phyloP scores from a whole-genome alignment of 2,113 vertebrate genomes.

The Syngnathoides biaculeatus region DNA sequence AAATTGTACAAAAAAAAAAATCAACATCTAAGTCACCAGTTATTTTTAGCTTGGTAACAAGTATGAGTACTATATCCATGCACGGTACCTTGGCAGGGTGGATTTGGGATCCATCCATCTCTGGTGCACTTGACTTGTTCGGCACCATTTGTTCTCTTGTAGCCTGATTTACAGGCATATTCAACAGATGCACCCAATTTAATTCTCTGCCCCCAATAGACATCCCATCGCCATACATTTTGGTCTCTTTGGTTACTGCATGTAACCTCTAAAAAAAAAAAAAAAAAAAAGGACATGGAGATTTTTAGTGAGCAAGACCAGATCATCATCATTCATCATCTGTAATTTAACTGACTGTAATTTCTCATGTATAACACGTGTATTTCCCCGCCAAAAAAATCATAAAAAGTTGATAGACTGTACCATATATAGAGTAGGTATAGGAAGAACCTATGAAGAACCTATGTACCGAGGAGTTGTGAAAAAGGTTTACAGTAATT shows the following conservation, averaged over 20 bases:
- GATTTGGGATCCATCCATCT: constrained; percentile 51
- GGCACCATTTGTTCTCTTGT: accelerated
- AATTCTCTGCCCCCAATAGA: accelerated
- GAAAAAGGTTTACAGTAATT: too few species aligned
- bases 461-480: too few species aligned
- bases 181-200: accelerated
- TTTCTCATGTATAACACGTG: too few species aligned
- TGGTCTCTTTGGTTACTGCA: accelerated
- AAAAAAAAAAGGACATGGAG: background rate
- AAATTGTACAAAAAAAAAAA: background rate
- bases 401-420: too few species aligned
- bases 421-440: too few species aligned
- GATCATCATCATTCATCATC: background rate
- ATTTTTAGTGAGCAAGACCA: background rate
- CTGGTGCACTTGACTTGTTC: constrained; percentile 1
- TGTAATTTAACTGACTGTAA: too few species aligned
- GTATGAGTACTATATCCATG: background rate
- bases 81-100: constrained; percentile 52
- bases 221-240: accelerated
- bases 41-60: background rate
- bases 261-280: constrained; percentile 35
- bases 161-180: accelerated
- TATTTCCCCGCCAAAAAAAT: too few species aligned
- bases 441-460: too few species aligned
- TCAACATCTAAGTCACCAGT: background rate